Evolutionary conservation across 2,113 vertebrate genomes (phyloP), one percentile per base, ranked within the genome.

Genomic region (Bufo bufo): DNA sequence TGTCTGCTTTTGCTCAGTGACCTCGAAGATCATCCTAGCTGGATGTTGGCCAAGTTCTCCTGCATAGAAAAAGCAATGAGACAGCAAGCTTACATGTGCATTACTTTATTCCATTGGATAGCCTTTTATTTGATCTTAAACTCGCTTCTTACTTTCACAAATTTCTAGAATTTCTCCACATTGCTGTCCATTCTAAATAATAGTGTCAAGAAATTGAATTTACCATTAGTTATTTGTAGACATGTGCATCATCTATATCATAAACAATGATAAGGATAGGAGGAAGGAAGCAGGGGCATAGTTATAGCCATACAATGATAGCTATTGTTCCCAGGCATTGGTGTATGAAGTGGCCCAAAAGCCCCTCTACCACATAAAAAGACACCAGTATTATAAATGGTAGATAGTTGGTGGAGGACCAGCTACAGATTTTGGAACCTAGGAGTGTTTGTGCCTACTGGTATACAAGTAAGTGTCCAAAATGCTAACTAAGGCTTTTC

Each of bases 1-100:
- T 92, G 89, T 89, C 87, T 84, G 87, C 58, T 84, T 77, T 88
- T 61, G 58, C 80, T 88, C 69, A 59, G 4, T 84, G 49, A 84
- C 87, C 87, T 77, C 80, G 14, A 59, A 61, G 87, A 89, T 89
- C 72, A 78, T 65, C 72, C 6, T 20, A n/a, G 23, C 52, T 89
- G 74, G 87, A 69, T 49, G 4, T 23, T 20, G 59, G 72, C 87
- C 87, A 84, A 77, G 49, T 56, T 16, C 59, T 59, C 59, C 45
- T 71, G n/a, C 49, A 43, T 10, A 50, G 12, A 58, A n/a, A 81
- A 23, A 71, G 78, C 50, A 10, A 84, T 83, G 77, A 61, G 43
- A 13, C 59, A 79, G 74, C 47, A 4, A 61, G 47, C 77, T 14
- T 65, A 80, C 61, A 79, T 86, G 61, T 50, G 14, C 65, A 52